These are phyloP conservation scores for Tautogolabrus adspersus DNA, from an alignment of 2,113 vertebrate species.

Conservation along the genomic window DNA sequence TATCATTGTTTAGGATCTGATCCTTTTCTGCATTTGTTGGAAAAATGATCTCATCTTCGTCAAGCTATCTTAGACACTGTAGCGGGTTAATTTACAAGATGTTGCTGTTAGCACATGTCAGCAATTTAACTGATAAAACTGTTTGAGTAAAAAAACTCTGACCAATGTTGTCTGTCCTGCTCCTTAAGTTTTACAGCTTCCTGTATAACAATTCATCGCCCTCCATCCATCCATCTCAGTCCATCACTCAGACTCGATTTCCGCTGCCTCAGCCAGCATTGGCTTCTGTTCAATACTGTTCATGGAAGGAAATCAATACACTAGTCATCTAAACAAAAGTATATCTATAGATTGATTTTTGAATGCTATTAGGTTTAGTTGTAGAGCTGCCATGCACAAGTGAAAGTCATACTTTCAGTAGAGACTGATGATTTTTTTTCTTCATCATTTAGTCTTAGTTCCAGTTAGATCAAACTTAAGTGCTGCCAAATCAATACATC, in stretches of 20 bases:
- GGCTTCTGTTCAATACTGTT: slow-evolving; percentile 23
- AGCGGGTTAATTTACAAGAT: too few species aligned
- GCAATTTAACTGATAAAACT: too few species aligned
- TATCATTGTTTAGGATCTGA: not conserved
- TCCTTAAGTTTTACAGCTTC: not conserved
- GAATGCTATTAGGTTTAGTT: slow-evolving; percentile 6
- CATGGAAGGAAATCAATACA: slow-evolving; percentile 24
- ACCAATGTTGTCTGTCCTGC: not conserved
- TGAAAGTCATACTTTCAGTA: not conserved
- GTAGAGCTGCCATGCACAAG: not conserved
- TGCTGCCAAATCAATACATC: not conserved
- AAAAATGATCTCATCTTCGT: not conserved
- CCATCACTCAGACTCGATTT: slow-evolving; percentile 10
- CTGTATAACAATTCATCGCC: slow-evolving; percentile 14
- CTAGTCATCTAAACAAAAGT: slow-evolving; percentile 18
- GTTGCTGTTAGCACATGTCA: too few species aligned
- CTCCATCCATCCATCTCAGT: not conserved
- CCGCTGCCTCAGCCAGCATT: slow-evolving; percentile 23
- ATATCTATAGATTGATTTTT: slow-evolving; percentile 43
- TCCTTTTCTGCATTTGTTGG: not conserved
- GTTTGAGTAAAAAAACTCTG: too few species aligned
- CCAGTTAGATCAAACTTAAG: not conserved
- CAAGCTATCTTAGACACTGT: too few species aligned
- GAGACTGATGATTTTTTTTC: not conserved
- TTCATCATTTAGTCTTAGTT: not conserved